Conservation (phyloP, 2,113 vertebrate genomes). For the Emydocephalus ijimae region DNA sequence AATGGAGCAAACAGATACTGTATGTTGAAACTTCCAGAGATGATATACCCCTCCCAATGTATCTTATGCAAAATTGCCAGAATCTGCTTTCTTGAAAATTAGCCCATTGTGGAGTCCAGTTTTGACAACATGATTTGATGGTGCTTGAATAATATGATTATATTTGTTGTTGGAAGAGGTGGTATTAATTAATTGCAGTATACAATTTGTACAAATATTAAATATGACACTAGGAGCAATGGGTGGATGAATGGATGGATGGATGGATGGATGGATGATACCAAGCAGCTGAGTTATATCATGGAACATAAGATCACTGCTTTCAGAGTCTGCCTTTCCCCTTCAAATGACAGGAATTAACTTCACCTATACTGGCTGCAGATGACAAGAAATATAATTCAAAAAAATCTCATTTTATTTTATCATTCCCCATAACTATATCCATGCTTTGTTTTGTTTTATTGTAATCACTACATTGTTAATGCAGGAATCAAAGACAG, state of each 20-base stretch:
- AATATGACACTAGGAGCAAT: not conserved
- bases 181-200: not conserved
- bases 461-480: not conserved
- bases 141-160: not conserved
- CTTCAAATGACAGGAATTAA: not conserved
- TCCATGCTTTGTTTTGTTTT: not conserved
- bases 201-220: not conserved
- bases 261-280: not conserved
- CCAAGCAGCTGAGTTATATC: not conserved
- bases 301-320: not conserved
- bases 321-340: not conserved
- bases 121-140: not conserved
- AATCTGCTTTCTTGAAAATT: not conserved
- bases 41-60: not conserved
- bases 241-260: not conserved
- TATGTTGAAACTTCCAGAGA: not conserved
- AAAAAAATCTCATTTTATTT: not conserved
- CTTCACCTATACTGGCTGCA: not conserved
- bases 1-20: not conserved
- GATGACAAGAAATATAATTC: not conserved
- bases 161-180: not conserved
- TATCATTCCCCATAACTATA: not conserved
- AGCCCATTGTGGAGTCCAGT: not conserved
- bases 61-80: not conserved
- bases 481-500: not conserved